Percentiles rank a stretch among this genome's conserved stretches.
Evolutionary conservation across 2,113 vertebrate genomes (phyloP).

Genomic region (Nibea coibor): DNA sequence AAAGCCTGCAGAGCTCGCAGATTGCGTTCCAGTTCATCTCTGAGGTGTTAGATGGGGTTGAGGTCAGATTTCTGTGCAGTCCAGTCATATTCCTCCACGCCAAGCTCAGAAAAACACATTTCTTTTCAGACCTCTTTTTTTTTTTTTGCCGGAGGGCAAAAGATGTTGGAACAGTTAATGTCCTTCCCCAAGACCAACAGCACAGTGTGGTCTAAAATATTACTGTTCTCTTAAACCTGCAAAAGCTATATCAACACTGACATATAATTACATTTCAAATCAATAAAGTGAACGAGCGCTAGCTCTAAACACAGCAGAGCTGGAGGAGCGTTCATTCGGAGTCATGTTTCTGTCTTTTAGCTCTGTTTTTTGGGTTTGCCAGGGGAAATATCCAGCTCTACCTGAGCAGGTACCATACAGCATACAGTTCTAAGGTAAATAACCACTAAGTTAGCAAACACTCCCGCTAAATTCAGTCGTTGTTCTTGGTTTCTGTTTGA

Average conservation of each 20-base stretch:
- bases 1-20: neutral
- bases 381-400: too few relatives aligned
- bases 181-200: neutral
- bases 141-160: neutral
- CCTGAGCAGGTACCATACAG: too few relatives aligned
- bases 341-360: too few relatives aligned
- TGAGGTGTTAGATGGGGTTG: neutral
- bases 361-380: too few relatives aligned
- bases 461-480: too few relatives aligned
- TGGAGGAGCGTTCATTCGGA: too few relatives aligned
- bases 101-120: neutral
- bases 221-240: neutral
- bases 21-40: neutral
- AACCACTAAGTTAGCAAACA: too few relatives aligned
- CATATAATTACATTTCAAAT: neutral
- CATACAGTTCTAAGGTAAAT: too few relatives aligned
- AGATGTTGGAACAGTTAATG: neutral
- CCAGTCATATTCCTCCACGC: too few relatives aligned
- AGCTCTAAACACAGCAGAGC: neutral
- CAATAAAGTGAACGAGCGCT: neutral
- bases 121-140: neutral
- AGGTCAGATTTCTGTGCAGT: neutral
- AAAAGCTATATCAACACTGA: neutral
- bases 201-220: too few relatives aligned
- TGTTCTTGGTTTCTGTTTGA: too few relatives aligned